Conservation (phyloP, 2,797 vertebrate genomes). For the Erethizon dorsatum region DNA sequence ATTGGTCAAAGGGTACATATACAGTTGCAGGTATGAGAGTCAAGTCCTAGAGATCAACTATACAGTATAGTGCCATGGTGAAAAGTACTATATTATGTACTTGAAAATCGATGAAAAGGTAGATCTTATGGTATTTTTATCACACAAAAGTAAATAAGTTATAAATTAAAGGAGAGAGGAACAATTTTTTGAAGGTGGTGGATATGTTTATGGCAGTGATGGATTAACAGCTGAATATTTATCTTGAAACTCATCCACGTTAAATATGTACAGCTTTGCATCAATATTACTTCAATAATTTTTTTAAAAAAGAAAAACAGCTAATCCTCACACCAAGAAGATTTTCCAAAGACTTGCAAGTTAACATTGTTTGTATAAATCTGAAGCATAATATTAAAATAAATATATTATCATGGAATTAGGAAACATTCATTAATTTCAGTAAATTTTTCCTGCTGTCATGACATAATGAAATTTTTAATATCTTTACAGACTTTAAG, state of each 20-base stretch:
- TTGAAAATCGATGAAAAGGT: not conserved
- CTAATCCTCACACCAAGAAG: not conserved
- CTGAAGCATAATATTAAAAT: not conserved
- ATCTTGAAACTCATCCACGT: no score
- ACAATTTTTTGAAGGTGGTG: not conserved
- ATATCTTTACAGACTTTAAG: not conserved
- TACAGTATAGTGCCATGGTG: not conserved
- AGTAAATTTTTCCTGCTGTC: not conserved
- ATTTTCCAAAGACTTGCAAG: slow-evolving; percentile 9
- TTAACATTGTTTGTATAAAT: not conserved
- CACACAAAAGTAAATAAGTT: not conserved
- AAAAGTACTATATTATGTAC: not conserved
- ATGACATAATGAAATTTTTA: not conserved
- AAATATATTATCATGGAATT: not conserved
- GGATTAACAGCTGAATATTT: not conserved
- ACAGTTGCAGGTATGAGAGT: not conserved
- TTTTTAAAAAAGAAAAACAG: not conserved
- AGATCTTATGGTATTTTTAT: not conserved
- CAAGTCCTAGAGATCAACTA: not conserved
- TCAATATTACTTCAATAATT: not conserved
- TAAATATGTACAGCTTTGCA: not conserved
- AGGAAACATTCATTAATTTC: not conserved
- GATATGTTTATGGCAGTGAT: not conserved
- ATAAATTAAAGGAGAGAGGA: not conserved
- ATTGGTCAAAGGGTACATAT: not conserved